phyloP scores from a whole-genome alignment of 2,888 invertebrate genomes.

The Orgyia antiqua region DNA sequence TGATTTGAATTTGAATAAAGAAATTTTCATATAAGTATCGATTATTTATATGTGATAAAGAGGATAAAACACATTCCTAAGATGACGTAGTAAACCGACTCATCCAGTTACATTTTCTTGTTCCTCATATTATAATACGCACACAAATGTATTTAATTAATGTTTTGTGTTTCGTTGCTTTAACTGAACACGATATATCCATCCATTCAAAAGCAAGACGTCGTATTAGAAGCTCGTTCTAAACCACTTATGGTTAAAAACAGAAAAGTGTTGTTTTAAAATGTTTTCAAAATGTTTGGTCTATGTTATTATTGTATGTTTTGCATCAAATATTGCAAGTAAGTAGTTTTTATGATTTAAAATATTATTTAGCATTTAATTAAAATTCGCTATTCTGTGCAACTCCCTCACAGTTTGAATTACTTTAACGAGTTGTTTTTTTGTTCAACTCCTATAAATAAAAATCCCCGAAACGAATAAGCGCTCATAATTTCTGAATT shows the following conservation, averaged over 20 bases:
- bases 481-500: too few relatives aligned
- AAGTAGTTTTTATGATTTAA: slow-evolving; percentile 11
- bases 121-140: slow-evolving; percentile 2
- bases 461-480: too few relatives aligned
- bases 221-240: not conserved
- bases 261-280: too few relatives aligned
- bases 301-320: slow-evolving; percentile 12
- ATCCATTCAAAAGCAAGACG: not conserved
- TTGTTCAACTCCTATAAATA: too few relatives aligned
- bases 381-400: too few relatives aligned
- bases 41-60: too few relatives aligned
- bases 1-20: too few relatives aligned
- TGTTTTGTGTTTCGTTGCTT: not conserved
- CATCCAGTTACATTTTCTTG: slow-evolving; percentile 6
- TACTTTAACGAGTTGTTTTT: too few relatives aligned
- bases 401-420: too few relatives aligned
- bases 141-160: slow-evolving; percentile 2
- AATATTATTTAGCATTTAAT: too few relatives aligned
- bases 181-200: not conserved
- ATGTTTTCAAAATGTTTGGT: slow-evolving; percentile 13
- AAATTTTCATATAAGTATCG: too few relatives aligned
- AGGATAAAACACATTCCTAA: too few relatives aligned
- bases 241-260: not conserved
- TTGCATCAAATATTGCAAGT: slow-evolving; percentile 10
- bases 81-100: not conserved